Evolutionary conservation across 37 sponge, comb jelly and placozoan species (phyloP).

Genomic region (Oopsacas minuta): DNA sequence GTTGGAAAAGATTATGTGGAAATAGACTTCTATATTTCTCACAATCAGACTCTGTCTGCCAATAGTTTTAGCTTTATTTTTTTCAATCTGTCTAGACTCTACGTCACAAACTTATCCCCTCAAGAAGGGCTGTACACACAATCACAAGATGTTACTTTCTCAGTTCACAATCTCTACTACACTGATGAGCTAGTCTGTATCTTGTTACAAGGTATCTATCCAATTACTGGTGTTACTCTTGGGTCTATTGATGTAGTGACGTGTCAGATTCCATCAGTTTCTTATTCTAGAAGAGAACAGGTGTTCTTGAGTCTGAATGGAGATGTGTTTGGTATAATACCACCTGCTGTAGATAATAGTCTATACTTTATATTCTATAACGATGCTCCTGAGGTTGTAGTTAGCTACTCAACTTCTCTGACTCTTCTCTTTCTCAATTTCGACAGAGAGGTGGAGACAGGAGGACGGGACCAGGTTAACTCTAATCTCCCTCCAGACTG

Average conservation of each 20-base stretch:
- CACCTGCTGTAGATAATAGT: not conserved
- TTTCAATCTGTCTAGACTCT: slow-evolving; percentile 27
- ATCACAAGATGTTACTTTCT: not conserved
- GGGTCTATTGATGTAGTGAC: not conserved
- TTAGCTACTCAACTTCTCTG: slow-evolving; percentile 30
- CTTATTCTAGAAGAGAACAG: not conserved
- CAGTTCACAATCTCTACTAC: slow-evolving; percentile 26
- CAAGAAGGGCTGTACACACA: slow-evolving; percentile 26
- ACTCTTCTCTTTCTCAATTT: slow-evolving; percentile 28
- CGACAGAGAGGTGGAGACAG: slow-evolving; percentile 60
- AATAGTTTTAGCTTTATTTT: slow-evolving; percentile 18
- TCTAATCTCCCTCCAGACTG: slow-evolving; percentile 22
- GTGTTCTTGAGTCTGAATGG: slow-evolving; percentile 34
- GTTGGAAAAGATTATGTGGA: not conserved
- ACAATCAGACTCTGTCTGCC: slow-evolving; percentile 16
- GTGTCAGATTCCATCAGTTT: slow-evolving; percentile 15
- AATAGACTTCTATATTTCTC: not conserved
- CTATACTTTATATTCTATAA: slow-evolving; percentile 36
- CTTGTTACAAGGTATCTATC: not conserved
- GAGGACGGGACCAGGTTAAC: slow-evolving; percentile 23
- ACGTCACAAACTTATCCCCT: slow-evolving; percentile 27
- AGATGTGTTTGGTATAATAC: slow-evolving; percentile 18
- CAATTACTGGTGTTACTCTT: not conserved
- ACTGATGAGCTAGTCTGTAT: slow-evolving; percentile 24
- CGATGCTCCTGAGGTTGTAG: slow-evolving; percentile 23